Evolutionary conservation across 2,113 vertebrate genomes (phyloP).

Genomic region (Genyomyrus donnyi): DNA sequence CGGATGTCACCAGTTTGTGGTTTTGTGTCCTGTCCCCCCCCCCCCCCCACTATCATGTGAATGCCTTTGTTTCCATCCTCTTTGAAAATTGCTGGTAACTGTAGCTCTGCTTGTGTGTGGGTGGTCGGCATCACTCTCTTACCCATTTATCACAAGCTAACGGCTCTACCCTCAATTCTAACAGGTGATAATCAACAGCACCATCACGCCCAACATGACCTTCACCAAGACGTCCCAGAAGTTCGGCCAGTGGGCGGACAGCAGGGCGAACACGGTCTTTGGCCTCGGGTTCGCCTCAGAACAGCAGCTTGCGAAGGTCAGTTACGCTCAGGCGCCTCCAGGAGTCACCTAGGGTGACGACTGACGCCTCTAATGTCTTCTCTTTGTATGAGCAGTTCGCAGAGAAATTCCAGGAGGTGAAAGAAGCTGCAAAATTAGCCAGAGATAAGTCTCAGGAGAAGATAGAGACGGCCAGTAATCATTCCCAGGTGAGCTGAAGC

Average conservation of each 20-base stretch:
- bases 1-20: no score
- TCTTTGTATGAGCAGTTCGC: conserved; percentile 74
- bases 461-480: conserved; percentile 77
- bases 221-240: conserved; percentile 97
- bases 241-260: conserved; percentile 97
- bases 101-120: background rate
- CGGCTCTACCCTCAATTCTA: background rate
- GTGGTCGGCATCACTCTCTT: background rate
- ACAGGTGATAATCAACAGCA: conserved; percentile 97
- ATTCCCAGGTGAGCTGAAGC: conserved; percentile 75
- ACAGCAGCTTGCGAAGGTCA: conserved; percentile 87
- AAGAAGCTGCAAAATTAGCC: conserved; percentile 84
- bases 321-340: no score
- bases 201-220: conserved; percentile 96
- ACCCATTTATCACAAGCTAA: background rate
- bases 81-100: background rate
- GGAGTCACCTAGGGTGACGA: background rate
- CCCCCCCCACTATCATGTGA: background rate
- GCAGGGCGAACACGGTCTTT: conserved; percentile 93
- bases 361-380: conserved; percentile 4
- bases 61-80: background rate
- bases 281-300: conserved; percentile 88
- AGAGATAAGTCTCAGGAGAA: conserved; percentile 93
- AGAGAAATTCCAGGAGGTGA: conserved; percentile 96
- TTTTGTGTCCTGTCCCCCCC: no score